Evolutionary conservation across 2,113 vertebrate genomes (phyloP).

Genomic region (Pandion haliaetus): DNA sequence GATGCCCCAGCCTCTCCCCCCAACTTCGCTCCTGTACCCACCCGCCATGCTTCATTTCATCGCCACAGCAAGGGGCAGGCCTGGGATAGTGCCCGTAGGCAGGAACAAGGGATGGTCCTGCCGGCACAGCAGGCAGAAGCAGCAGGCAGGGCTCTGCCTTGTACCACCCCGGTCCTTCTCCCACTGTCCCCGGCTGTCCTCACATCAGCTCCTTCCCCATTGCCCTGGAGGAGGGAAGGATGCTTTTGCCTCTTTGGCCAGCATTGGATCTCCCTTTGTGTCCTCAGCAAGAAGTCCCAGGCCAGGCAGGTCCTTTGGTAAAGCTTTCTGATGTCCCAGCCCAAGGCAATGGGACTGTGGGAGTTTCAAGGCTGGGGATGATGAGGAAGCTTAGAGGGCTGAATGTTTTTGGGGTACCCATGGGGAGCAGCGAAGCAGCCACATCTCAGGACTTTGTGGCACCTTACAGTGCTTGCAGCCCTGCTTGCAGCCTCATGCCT

Average conservation of each 20-base stretch:
- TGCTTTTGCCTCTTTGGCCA: background rate
- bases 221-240: background rate
- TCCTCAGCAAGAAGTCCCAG: background rate
- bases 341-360: background rate
- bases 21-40: background rate
- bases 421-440: background rate
- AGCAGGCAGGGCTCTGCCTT: background rate
- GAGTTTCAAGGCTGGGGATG: background rate
- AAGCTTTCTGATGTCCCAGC: background rate
- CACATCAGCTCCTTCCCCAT: background rate
- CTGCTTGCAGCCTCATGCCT: fast-evolving
- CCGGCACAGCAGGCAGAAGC: background rate
- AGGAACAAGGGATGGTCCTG: fast-evolving
- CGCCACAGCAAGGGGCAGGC: background rate
- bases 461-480: background rate
- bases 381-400: fast-evolving
- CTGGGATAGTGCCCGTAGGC: fast-evolving
- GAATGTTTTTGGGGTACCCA: fast-evolving
- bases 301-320: background rate
- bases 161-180: fast-evolving
- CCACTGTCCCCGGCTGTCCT: background rate
- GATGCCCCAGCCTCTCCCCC: background rate
- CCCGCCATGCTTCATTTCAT: background rate
- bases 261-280: fast-evolving
- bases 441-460: background rate